Evolutionary conservation across 1,140 invertebrate species (phyloP).

Genomic region (Berghia stephanieae): DNA sequence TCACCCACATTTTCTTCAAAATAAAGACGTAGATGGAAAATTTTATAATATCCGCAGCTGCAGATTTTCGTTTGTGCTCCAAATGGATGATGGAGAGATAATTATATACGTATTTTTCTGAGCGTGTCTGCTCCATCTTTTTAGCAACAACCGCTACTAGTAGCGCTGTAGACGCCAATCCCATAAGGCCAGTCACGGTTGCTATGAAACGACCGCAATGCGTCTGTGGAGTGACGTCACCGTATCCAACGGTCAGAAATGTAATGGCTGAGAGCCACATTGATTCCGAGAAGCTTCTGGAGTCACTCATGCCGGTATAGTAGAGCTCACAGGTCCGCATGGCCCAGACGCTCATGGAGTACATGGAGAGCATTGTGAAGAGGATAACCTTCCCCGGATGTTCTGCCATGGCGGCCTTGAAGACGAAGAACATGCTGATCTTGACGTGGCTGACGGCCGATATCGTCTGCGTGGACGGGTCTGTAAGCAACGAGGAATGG

Average conservation of each 20-base stretch:
- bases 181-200: slow-evolving; percentile 65
- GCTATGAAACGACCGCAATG: slow-evolving; percentile 64
- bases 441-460: slow-evolving; percentile 65
- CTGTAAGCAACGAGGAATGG: slow-evolving; percentile 60
- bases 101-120: slow-evolving; percentile 66
- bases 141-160: slow-evolving; percentile 65
- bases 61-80: slow-evolving; percentile 59
- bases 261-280: slow-evolving; percentile 67
- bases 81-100: slow-evolving; percentile 64
- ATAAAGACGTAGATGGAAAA: slow-evolving; percentile 49
- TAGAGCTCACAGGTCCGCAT: slow-evolving; percentile 61
- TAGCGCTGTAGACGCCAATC: slow-evolving; percentile 64
- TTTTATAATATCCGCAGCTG: slow-evolving; percentile 64
- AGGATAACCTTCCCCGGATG: slow-evolving; percentile 61
- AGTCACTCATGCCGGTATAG: slow-evolving; percentile 44
- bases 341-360: slow-evolving; percentile 62
- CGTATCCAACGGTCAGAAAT: slow-evolving; percentile 65
- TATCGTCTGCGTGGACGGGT: slow-evolving; percentile 63
- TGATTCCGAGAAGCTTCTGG: slow-evolving; percentile 45
- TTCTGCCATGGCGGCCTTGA: slow-evolving; percentile 66
- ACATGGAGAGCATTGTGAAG: slow-evolving; percentile 56
- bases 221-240: slow-evolving; percentile 59
- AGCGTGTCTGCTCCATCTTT: slow-evolving; percentile 63
- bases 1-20: slow-evolving; percentile 33
- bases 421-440: slow-evolving; percentile 63